Evolutionary conservation across 2,797 vertebrate species (phyloP).

Genomic region (Crenichthys baileyi): DNA sequence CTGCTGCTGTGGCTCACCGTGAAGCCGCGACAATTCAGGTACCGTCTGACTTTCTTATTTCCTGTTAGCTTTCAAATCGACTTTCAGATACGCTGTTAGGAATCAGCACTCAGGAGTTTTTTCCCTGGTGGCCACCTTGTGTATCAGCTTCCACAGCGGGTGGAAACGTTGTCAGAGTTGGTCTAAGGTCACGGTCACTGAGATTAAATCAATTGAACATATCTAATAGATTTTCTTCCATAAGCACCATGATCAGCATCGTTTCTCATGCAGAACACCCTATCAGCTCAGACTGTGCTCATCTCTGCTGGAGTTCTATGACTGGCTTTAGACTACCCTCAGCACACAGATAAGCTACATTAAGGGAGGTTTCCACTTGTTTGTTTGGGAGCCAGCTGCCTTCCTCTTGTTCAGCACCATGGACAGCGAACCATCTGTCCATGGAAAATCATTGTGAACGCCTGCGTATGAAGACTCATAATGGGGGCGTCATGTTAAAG

Average conservation of each 20-base stretch:
- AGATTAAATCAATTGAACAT: background rate
- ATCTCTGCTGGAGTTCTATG: background rate
- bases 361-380: constrained; percentile 6
- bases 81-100: background rate
- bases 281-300: constrained; percentile 12
- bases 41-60: constrained; percentile 28
- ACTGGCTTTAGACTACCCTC: background rate
- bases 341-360: background rate
- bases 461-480: background rate
- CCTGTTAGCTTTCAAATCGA: background rate
- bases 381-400: constrained; percentile 29
- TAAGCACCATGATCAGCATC: constrained; percentile 57
- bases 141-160: background rate
- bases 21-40: constrained; percentile 65
- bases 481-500: background rate
- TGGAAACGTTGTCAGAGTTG: constrained; percentile 4
- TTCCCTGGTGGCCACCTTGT: too few relatives aligned
- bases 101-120: background rate
- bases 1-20: constrained; percentile 52
- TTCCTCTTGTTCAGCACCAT: constrained; percentile 31
- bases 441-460: background rate
- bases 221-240: background rate
- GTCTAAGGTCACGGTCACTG: constrained; percentile 7
- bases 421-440: constrained; percentile 39
- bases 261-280: constrained; percentile 15